phyloP scores from a whole-genome alignment of 1,140 invertebrate genomes.

The Akabosia matsudoensis region DNA sequence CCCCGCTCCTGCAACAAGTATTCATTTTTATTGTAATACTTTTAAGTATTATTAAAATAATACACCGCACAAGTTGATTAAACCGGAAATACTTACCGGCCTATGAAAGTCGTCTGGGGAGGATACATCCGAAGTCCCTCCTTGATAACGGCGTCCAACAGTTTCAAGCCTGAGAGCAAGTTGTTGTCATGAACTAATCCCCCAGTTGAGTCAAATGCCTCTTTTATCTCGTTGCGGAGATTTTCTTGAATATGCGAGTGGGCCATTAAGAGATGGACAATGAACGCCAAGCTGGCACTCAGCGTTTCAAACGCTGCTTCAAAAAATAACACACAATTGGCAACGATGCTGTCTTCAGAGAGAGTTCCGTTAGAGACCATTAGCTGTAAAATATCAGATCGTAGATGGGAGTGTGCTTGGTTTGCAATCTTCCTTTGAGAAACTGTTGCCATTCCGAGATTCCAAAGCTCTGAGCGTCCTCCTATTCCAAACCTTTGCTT shows the following conservation, averaged over 20 bases:
- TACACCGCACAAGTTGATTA: not conserved
- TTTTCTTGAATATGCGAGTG: conserved; percentile 17
- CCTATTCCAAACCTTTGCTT: not conserved
- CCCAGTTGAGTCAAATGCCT: not conserved
- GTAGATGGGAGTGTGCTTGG: not conserved
- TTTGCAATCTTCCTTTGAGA: not conserved
- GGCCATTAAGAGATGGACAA: conserved; percentile 25
- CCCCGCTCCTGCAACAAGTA: not conserved
- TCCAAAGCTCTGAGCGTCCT: conserved; percentile 25
- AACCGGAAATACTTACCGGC: conserved; percentile 23
- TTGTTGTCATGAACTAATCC: not conserved
- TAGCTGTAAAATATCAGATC: conserved; percentile 7
- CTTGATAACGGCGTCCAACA: conserved; percentile 24
- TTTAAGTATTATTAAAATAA: conserved; percentile 3
- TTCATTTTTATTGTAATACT: not conserved
- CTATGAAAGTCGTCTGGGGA: conserved; percentile 41
- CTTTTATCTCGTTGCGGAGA: conserved; percentile 23
- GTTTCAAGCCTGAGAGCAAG: not conserved
- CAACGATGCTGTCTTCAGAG: conserved; percentile 24
- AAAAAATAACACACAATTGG: conserved; percentile 39
- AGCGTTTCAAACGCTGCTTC: conserved; percentile 41
- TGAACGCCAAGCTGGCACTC: conserved; percentile 24
- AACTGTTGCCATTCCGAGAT: not conserved
- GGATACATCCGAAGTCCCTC: conserved; percentile 37
- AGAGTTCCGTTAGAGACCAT: not conserved